A percentile compares a stretch with the other conserved stretches of the same genome.
Conservation (phyloP, 2,888 invertebrate species). For the Melanostoma scalare region DNA sequence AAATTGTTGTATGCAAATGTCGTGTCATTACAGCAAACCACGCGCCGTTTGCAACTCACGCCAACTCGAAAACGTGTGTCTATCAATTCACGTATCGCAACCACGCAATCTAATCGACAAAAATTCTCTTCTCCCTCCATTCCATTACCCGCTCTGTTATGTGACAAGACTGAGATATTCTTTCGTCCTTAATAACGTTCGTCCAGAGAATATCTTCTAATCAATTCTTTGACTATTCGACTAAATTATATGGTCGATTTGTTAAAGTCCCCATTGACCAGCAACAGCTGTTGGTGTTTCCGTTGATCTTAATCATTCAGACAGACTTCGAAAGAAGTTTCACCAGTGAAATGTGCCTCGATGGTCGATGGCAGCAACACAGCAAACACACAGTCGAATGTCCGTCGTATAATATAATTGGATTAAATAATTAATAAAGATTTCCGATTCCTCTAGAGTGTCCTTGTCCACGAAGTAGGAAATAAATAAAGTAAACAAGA, state of each 20-base stretch:
- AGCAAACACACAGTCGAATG: too few species aligned
- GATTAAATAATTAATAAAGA: conserved; percentile 46
- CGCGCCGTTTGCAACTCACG: too few species aligned
- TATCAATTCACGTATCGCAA: conserved; percentile 29
- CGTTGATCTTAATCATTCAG: conserved; percentile 5
- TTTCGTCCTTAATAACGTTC: conserved; percentile 22
- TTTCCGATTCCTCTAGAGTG: background rate
- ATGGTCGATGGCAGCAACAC: too few species aligned
- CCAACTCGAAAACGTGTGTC: background rate
- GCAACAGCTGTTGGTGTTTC: conserved; percentile 2
- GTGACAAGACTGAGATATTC: background rate
- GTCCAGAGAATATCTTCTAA: conserved; percentile 29
- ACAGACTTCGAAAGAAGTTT: conserved; percentile 16
- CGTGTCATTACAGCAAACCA: background rate
- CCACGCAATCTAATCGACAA: conserved; percentile 17
- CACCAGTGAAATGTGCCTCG: too few species aligned
- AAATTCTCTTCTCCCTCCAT: background rate
- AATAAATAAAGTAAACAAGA: background rate
- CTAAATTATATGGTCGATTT: conserved; percentile 49
- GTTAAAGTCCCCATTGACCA: conserved; percentile 19
- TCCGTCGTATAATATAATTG: background rate
- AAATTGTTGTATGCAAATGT: conserved; percentile 16
- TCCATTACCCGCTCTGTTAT: background rate
- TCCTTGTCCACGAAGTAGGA: background rate
- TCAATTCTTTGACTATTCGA: conserved; percentile 32